Base-by-base conservation (phyloP, 2,797 vertebrate species). In the Molothrus ater region DNA sequence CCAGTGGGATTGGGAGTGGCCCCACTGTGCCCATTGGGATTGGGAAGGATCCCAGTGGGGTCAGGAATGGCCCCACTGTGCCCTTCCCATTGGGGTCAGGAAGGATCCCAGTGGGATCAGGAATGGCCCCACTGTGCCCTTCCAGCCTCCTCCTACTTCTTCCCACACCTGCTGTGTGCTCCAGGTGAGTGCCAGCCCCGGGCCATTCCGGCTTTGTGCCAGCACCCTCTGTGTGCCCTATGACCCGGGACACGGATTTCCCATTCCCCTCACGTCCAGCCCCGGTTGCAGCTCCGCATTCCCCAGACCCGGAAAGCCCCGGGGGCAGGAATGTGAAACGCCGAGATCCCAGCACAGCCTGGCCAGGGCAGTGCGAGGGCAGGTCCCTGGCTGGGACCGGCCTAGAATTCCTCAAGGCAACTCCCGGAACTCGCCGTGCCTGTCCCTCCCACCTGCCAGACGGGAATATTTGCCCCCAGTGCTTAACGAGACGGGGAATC, bases 51-150 rank as follows among this genome's bases (percentile, higher is more conserved):
- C 4, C 17, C 50, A 53, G 28, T 4, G 11, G 29, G 18, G 3
- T 20, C 0, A 1, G 36, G 59, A 20, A 40, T 40, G 13, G 26
- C 26, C 59, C 25, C 1, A 2, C 8, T 11, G 1, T 11, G 31
- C 79, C 65, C 29, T 61, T 16, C 32, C 16, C n/a, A 29, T 15
- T 7, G 7, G 14, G n/a, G 17, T 59, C 1, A 1, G 50, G 7
- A 17, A 51, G 29, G 11, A 53, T 18, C 28, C 28, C 53, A 54
- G 51, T 0, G 11, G 11, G 29, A 11, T n/a, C 36, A 13, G 34
- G 57, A 59, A 36, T 13, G 25, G 36, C 17, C 36, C 29, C 4
- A 2, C 28, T 10, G 1, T 63, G 60, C 10, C 13, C 38, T 12
- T 13, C 18, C 51, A 28, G 31, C 18, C 32, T 48, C 24, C 14